These are phyloP conservation scores for Nephrotoma appendiculata DNA, from an alignment of 2,888 invertebrate species.

Conservation along the genomic window DNA sequence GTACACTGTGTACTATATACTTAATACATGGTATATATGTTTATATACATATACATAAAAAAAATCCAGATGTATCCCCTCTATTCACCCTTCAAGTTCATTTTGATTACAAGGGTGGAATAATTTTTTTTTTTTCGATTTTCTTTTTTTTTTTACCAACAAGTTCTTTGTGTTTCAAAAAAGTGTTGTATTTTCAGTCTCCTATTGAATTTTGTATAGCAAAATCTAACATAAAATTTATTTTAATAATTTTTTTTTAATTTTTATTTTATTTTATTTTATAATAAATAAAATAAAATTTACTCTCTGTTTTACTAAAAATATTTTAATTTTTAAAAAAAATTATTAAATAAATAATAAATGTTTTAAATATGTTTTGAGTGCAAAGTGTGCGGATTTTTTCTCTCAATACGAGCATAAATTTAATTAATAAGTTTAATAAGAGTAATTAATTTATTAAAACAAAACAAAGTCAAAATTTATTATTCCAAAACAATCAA, in stretches of 20 bases:
- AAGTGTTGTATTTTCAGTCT: slow-evolving; percentile 26
- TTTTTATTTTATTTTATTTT: not conserved
- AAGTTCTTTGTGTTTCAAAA: slow-evolving; percentile 13
- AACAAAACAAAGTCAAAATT: not conserved
- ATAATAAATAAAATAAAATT: not conserved
- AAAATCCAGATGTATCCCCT: not conserved
- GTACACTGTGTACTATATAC: not conserved
- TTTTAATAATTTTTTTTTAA: not conserved
- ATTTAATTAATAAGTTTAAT: not conserved
- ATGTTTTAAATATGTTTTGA: not conserved
- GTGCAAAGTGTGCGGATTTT: not conserved
- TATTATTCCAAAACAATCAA: not conserved
- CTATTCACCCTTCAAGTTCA: not conserved
- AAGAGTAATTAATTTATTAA: not conserved
- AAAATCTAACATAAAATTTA: slow-evolving; percentile 26
- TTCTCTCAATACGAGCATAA: not conserved
- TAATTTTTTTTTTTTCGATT: slow-evolving; percentile 1
- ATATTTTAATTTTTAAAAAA: slow-evolving; percentile 11
- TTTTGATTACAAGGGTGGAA: slow-evolving; percentile 2
- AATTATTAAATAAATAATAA: not conserved
- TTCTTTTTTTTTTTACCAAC: slow-evolving; percentile 11
- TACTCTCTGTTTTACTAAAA: slow-evolving; percentile 8
- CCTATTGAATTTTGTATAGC: slow-evolving; percentile 35
- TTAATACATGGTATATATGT: not conserved
- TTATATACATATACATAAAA: not conserved